A percentile compares a stretch with the other conserved stretches of the same genome.
Evolutionary conservation across 2,113 vertebrate genomes (phyloP).

Genomic region (Trichomycterus rosablanca): DNA sequence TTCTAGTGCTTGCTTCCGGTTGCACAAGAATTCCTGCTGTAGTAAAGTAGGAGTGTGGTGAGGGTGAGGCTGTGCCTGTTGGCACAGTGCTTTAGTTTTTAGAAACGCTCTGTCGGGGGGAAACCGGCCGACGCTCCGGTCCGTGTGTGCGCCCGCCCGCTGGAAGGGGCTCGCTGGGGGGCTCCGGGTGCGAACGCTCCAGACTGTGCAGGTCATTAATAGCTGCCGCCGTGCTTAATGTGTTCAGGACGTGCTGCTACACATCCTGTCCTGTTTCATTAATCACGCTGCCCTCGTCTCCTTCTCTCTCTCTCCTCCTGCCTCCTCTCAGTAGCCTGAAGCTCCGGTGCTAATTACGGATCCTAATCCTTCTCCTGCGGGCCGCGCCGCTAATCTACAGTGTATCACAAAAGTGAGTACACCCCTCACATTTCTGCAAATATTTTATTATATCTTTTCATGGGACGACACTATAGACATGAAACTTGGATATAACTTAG

Average conservation of each 20-base stretch:
- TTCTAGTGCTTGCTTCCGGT: too few species aligned
- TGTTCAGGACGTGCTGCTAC: slow-evolving; percentile 56
- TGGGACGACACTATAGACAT: too few species aligned
- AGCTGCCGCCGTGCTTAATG: slow-evolving; percentile 57
- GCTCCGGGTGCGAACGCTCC: slow-evolving; percentile 10
- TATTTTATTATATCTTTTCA: too few species aligned
- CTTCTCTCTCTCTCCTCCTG: not conserved
- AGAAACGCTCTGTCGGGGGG: too few species aligned
- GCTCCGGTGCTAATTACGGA: slow-evolving; percentile 51
- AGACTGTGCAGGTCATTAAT: slow-evolving; percentile 53
- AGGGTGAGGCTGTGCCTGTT: too few species aligned
- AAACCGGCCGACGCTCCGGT: not conserved
- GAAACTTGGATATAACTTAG: too few species aligned
- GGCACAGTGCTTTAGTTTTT: too few species aligned
- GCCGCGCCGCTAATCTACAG: slow-evolving; percentile 30
- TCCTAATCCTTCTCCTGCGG: slow-evolving; percentile 36
- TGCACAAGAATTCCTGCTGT: too few species aligned
- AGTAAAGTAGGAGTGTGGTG: too few species aligned
- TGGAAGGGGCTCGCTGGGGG: slow-evolving; percentile 15
- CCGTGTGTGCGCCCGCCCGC: slow-evolving; percentile 9
- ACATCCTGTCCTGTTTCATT: slow-evolving; percentile 57
- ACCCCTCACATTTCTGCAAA: too few species aligned
- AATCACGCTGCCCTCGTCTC: slow-evolving; percentile 44
- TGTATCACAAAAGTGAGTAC: too few species aligned
- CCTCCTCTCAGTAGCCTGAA: slow-evolving; percentile 25